Conservation (phyloP, 2,113 vertebrate genomes). For the Hippocampus comes region DNA sequence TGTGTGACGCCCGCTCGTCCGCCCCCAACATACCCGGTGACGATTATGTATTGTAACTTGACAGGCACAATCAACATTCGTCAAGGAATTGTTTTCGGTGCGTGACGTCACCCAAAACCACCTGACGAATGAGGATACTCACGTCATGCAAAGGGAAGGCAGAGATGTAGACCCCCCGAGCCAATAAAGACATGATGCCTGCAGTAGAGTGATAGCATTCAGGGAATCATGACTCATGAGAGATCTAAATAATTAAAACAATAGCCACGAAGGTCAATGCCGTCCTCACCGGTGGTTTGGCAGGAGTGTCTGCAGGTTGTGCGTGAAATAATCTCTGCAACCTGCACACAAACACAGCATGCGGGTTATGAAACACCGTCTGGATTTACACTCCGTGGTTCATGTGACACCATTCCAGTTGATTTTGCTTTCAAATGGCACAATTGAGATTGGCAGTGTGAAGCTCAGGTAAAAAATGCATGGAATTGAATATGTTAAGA, state of each 20-base stretch:
- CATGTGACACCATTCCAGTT: not conserved
- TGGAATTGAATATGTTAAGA: not conserved
- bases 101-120: too few relatives aligned
- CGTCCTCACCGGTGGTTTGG: constrained; percentile 87
- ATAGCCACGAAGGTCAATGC: not conserved
- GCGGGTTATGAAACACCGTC: not conserved
- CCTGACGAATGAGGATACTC: constrained; percentile 31
- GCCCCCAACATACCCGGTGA: too few relatives aligned
- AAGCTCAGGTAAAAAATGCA: not conserved
- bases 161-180: constrained; percentile 87
- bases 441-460: not conserved
- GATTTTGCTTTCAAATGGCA: not conserved
- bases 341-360: constrained; percentile 68
- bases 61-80: too few relatives aligned
- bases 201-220: not conserved
- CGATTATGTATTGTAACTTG: too few relatives aligned
- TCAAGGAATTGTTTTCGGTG: too few relatives aligned
- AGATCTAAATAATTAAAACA: not conserved
- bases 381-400: not conserved
- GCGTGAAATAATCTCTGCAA: constrained; percentile 90
- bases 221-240: not conserved
- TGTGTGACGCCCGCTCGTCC: too few relatives aligned
- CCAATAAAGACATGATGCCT: constrained; percentile 92
- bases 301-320: constrained; percentile 81
- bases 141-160: constrained; percentile 97